Percentiles rank a stretch among this genome's conserved stretches.
These are phyloP conservation scores for Papilio polytes DNA, from an alignment of 1,140 invertebrate species.

Conservation along the genomic window DNA sequence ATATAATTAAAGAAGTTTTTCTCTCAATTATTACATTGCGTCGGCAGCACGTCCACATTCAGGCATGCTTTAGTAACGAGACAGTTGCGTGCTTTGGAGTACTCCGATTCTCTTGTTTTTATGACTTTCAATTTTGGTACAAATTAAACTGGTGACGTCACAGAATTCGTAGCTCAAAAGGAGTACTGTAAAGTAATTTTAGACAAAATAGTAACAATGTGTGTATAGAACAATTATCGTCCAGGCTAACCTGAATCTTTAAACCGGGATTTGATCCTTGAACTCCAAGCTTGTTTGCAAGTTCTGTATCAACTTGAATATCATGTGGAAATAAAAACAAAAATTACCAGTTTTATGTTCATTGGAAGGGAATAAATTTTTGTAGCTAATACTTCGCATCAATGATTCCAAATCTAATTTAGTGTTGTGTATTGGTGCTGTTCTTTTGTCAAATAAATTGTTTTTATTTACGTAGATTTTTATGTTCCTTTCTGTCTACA, in stretches of 20 bases:
- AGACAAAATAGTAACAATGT: too few relatives aligned
- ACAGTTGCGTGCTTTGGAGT: conserved; percentile 49
- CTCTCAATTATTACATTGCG: conserved; percentile 73
- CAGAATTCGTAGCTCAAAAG: not conserved
- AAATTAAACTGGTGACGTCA: not conserved
- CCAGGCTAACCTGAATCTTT: not conserved
- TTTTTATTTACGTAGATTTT: conserved; percentile 38
- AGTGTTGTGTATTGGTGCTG: conserved; percentile 27
- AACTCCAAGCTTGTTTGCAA: not conserved
- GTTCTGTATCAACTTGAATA: not conserved
- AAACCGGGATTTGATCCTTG: not conserved
- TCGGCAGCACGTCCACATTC: conserved; percentile 46
- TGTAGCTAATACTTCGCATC: conserved; percentile 36
- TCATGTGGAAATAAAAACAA: conserved; percentile 1
- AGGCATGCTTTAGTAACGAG: conserved; percentile 64
- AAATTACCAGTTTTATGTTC: conserved; percentile 43
- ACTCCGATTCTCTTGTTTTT: conserved; percentile 47
- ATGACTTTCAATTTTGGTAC: conserved; percentile 29
- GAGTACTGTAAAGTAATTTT: too few relatives aligned
- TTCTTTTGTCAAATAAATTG: conserved; percentile 38
- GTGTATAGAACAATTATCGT: too few relatives aligned
- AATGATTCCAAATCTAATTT: conserved; percentile 34
- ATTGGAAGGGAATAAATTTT: conserved; percentile 46
- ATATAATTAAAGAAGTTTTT: conserved; percentile 74
- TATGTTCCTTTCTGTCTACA: conserved; percentile 37